A percentile compares a stretch with the other conserved stretches of the same genome.
These are phyloP conservation scores for Mormoops blainvillei DNA, from an alignment of 2,113 vertebrate species.

Conservation along the genomic window DNA sequence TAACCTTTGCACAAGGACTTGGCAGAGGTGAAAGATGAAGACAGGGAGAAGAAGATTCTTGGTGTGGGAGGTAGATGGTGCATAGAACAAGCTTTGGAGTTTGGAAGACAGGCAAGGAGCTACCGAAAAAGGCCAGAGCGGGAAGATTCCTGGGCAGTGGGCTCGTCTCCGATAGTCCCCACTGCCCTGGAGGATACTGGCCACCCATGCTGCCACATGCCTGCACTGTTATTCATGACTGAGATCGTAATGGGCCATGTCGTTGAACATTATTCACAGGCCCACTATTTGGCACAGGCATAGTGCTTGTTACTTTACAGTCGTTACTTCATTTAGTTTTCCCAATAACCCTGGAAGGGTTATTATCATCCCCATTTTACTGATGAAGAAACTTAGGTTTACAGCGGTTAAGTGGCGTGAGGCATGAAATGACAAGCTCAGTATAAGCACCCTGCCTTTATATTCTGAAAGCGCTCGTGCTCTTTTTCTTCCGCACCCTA, in stretches of 20 bases:
- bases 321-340: not conserved
- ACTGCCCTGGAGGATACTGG: not conserved
- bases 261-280: not conserved
- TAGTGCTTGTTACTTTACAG: not conserved
- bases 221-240: not conserved
- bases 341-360: not conserved
- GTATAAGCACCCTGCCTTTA: not conserved
- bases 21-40: not conserved
- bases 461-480: not conserved
- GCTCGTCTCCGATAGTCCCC: not conserved
- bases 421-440: not conserved
- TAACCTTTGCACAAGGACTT: not conserved
- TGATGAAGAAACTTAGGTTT: not conserved
- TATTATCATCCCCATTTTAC: not conserved
- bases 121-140: not conserved
- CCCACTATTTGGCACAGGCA: not conserved
- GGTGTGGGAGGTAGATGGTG: not conserved
- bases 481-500: not conserved
- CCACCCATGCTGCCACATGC: accelerated
- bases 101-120: not conserved
- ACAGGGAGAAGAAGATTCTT: not conserved
- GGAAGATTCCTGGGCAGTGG: not conserved
- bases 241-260: not conserved
- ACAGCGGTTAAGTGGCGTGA: not conserved
- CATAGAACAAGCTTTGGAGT: not conserved